Percentiles rank a stretch among this genome's conserved stretches.
phyloP scores from a whole-genome alignment of 1,140 invertebrate species.

The Bombus consobrinus region DNA sequence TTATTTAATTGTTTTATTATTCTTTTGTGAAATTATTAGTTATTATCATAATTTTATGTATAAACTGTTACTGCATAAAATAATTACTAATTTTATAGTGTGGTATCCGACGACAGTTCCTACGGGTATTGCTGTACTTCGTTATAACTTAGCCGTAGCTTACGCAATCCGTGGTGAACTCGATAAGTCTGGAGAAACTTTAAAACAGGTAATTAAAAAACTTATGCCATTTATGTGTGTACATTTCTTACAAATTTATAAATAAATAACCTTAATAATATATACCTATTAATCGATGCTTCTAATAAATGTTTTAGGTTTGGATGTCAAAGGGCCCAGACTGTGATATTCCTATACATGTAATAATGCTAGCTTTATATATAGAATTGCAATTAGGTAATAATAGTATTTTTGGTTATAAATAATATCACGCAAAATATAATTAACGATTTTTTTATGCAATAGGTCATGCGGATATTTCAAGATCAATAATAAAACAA shows the following conservation, averaged over 20 bases:
- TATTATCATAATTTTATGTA: conserved; percentile 19
- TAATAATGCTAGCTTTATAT: conserved; percentile 88
- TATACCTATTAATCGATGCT: conserved; percentile 6
- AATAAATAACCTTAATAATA: conserved; percentile 1
- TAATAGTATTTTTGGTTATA: conserved; percentile 35
- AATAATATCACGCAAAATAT: not conserved
- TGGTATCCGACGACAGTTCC: conserved; percentile 89
- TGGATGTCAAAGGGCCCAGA: conserved; percentile 84
- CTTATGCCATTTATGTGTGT: not conserved
- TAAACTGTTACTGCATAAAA: not conserved
- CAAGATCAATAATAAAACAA: conserved; percentile 77
- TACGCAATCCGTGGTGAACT: conserved; percentile 90
- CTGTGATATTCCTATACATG: conserved; percentile 88
- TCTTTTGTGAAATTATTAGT: conserved; percentile 4
- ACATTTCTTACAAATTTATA: not conserved
- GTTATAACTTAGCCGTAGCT: conserved; percentile 92
- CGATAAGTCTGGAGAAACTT: conserved; percentile 87
- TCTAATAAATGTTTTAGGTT: conserved; percentile 74
- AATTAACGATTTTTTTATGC: conserved; percentile 28
- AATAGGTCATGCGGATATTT: conserved; percentile 72
- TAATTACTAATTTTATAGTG: conserved; percentile 68
- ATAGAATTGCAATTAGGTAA: conserved; percentile 89
- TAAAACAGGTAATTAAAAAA: conserved; percentile 84
- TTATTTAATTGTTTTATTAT: conserved; percentile 12
- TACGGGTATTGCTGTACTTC: conserved; percentile 87